phyloP scores from a whole-genome alignment of 2,113 vertebrate genomes.

The Sakesphorus luctuosus region DNA sequence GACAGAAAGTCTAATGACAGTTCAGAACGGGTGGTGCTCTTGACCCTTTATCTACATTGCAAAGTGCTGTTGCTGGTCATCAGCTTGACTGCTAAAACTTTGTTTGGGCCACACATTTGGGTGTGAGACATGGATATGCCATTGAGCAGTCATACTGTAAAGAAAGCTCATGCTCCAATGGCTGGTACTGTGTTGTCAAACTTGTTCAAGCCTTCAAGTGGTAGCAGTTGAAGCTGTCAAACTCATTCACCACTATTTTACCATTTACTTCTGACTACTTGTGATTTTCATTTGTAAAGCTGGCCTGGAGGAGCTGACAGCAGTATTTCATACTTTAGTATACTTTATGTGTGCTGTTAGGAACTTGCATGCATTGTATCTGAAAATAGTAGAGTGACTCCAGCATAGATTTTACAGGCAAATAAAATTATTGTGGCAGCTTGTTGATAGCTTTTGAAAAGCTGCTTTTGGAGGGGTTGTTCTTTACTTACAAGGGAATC shows the following conservation, averaged over 20 bases:
- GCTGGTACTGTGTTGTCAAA: neutral
- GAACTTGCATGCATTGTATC: neutral
- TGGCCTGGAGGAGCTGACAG: neutral
- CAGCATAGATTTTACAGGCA: neutral
- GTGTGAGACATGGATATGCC: neutral
- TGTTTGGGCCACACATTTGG: too few species aligned
- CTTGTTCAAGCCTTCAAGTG: neutral
- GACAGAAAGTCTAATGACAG: neutral
- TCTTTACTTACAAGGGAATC: neutral
- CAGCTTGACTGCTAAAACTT: neutral
- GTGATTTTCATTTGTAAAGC: neutral
- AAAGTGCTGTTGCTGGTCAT: neutral
- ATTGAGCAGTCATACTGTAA: neutral
- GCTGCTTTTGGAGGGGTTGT: neutral
- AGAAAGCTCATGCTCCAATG: neutral
- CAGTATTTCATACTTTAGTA: neutral
- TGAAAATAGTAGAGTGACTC: neutral
- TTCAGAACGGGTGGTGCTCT: neutral
- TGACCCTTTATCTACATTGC: neutral
- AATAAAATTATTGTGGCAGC: neutral
- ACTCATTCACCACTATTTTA: neutral
- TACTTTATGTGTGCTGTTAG: neutral
- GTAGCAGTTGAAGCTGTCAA: neutral
- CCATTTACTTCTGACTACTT: neutral
- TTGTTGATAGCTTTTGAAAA: neutral